phyloP scores from a whole-genome alignment of 2,888 invertebrate genomes.

The Nematopogon swammerdamellus region DNA sequence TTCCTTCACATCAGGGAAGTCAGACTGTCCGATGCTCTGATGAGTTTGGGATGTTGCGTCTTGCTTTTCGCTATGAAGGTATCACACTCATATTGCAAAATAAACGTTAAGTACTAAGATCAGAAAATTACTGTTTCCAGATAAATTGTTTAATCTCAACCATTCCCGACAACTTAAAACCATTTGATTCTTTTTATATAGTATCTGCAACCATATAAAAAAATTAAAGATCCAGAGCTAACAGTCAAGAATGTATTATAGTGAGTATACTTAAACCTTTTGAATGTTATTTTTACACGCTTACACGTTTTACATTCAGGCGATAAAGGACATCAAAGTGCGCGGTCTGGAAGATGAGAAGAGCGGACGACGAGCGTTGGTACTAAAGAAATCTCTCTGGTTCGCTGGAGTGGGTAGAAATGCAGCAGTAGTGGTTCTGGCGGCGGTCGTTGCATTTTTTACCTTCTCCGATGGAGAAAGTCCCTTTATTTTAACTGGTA shows the following conservation, averaged over 20 bases:
- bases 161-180: no score
- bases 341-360: constrained; percentile 28
- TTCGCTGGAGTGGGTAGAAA: constrained; percentile 65
- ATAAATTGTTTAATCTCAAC: no score
- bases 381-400: constrained; percentile 54
- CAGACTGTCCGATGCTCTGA: constrained; percentile 55
- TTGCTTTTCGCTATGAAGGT: constrained; percentile 62
- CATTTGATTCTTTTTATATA: no score
- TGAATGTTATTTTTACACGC: no score
- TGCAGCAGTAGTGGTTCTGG: constrained; percentile 64
- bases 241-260: no score
- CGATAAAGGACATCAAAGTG: constrained; percentile 54
- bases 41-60: constrained; percentile 61
- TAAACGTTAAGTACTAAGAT: no score
- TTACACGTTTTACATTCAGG: no score
- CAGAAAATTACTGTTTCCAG: no score
- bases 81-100: no score
- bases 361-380: constrained; percentile 20
- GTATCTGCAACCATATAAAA: no score
- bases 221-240: no score
- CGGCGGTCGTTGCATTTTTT: constrained; percentile 55
- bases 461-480: constrained; percentile 39
- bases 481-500: constrained; percentile 62
- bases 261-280: no score
- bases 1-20: constrained; percentile 50